These are phyloP conservation scores for Ormyrus labotus DNA, from an alignment of 2,888 invertebrate genomes.

Conservation along the genomic window DNA sequence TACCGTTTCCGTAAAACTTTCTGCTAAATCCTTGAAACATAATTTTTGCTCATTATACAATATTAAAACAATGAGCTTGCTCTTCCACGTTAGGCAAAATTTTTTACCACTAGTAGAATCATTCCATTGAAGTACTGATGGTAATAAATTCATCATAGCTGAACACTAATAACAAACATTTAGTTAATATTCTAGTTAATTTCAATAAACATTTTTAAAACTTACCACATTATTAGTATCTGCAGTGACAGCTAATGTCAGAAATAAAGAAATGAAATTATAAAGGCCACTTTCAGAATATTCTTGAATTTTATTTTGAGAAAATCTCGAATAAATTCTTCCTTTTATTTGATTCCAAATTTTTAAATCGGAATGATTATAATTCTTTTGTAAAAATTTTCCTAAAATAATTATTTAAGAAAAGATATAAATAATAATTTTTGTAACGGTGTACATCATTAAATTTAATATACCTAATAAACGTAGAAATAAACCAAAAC, in stretches of 20 bases:
- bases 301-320: conserved; percentile 78
- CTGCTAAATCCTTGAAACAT: conserved; percentile 58
- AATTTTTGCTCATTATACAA: conserved; percentile 66
- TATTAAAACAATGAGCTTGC: conserved; percentile 67
- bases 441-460: conserved; percentile 56
- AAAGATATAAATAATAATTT: conserved; percentile 51
- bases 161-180: conserved; percentile 62
- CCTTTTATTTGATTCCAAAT: conserved; percentile 78
- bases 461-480: conserved; percentile 72
- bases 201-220: conserved; percentile 28
- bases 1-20: conserved; percentile 64
- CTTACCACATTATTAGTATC: conserved; percentile 75
- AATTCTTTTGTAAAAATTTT: conserved; percentile 69
- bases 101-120: conserved; percentile 61
- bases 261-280: conserved; percentile 77
- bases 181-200: neutral
- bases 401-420: conserved; percentile 61
- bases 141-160: conserved; percentile 70
- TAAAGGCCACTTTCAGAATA: conserved; percentile 78
- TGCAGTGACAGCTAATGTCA: conserved; percentile 75
- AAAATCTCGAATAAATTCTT: conserved; percentile 79
- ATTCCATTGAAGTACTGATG: conserved; percentile 62
- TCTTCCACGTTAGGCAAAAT: conserved; percentile 68
- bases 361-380: conserved; percentile 66
- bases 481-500: conserved; percentile 77